Evolutionary conservation across 2,888 invertebrate species (phyloP), one percentile per base, ranked within the genome.

Genomic region (Nomada ferruginata): DNA sequence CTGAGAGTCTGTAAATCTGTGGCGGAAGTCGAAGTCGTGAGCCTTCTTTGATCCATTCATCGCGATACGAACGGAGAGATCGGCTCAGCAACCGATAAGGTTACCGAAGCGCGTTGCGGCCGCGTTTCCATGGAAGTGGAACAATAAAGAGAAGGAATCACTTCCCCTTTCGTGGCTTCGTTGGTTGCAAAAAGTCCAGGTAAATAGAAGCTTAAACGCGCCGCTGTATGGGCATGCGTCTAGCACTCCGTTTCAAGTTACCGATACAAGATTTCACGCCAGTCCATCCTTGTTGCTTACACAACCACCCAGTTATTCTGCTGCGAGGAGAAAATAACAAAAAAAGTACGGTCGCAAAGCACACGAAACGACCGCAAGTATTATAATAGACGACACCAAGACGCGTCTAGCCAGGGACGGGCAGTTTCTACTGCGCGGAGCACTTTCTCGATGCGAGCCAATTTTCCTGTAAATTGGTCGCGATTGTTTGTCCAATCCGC

Each of bases 1-100:
- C 91, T 89, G 79, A 77, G 75, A 77, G 87, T 87, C 88, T 89
- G 89, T 89, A 91, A 89, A 89, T 88, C 7, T 7, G 85, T 90
- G 85, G 84, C 90, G 91, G 92, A 91, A 91, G 87, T 86, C 73
- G 13, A 47, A 18, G 47, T 11, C 18, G 47, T 15, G 82, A 85
- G 85, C 83, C 84, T 78, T 63, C 68, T 87, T 57, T 83, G 87
- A 90, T 89, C 89, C 86, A 89, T 90, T 87, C 85, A 84, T 86
- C 84, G 79, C 82, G 52, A 81, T 69, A 72, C 55, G 68, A 77
- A 81, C 59, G 69, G 66, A 71, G 72, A 78, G 70, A 82, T 71
- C 44, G 61, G 20, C 76, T 61, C 23, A 20, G 55, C 5, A 53
- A 57, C 63, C 63, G 76, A 66, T 85, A 83, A 80, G 83, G 64